These are phyloP conservation scores for Clupea harengus DNA, from an alignment of 2,113 vertebrate species.

Conservation along the genomic window DNA sequence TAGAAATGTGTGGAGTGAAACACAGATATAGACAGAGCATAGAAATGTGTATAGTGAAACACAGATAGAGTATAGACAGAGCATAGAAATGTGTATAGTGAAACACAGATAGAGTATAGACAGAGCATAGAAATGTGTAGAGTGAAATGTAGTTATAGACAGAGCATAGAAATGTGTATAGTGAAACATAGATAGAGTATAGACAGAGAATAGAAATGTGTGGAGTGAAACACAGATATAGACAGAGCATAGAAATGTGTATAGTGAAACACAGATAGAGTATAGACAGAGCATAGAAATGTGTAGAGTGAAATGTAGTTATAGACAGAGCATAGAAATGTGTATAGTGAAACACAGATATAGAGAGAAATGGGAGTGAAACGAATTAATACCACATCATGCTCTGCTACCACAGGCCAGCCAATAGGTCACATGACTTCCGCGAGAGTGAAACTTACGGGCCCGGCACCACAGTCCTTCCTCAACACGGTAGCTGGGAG, in stretches of 20 bases:
- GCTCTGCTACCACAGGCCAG: conserved; percentile 77
- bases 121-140: conserved; percentile 58
- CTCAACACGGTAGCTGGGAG: conserved; percentile 68
- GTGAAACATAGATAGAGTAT: too few relatives aligned
- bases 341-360: conserved; percentile 48
- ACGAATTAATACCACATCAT: conserved; percentile 75
- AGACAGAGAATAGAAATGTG: conserved; percentile 52
- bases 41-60: conserved; percentile 56
- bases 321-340: conserved; percentile 54
- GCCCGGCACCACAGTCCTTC: conserved; percentile 65
- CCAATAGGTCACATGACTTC: conserved; percentile 72
- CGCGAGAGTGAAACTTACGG: conserved; percentile 81
- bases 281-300: conserved; percentile 50
- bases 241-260: conserved; percentile 56
- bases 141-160: too few relatives aligned
- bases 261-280: conserved; percentile 50
- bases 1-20: conserved; percentile 55
- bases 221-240: conserved; percentile 40
- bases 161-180: too few relatives aligned
- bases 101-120: not conserved
- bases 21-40: conserved; percentile 39
- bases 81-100: conserved; percentile 56
- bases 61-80: conserved; percentile 41
- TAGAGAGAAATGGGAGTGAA: conserved; percentile 44
- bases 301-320: conserved; percentile 44